Base-by-base conservation (phyloP, 2,797 vertebrate genomes). In the Trematomus bernacchii region DNA sequence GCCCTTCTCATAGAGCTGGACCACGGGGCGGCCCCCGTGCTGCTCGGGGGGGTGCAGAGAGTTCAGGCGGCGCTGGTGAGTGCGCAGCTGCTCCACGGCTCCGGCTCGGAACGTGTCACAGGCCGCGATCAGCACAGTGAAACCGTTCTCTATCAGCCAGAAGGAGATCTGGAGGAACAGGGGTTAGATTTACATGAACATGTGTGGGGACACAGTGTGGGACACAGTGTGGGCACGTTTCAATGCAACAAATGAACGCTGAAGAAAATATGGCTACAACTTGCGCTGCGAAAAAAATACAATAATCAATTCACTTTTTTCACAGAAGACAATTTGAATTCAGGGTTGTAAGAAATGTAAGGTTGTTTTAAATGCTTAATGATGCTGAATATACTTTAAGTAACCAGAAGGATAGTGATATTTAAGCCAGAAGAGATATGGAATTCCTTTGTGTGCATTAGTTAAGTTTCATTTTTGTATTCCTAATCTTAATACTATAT, bases 1-100 rank as follows among this genome's bases (percentile, higher is more conserved):
- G 19, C 98, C 98, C 85, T 98, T 99, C 94, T 99, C 98, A 23
- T 98, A 99, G 73, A 99, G 94, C 93, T 99, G 97, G 84, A 99
- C 97, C 71, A 97, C 95, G 0, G 93, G 93, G 4, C 85, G 94
- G 4, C 97, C 97, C 0, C 93, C 92, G 0, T 98, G 96, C 52
- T 92, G 87, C 93, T 98, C 97, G 0, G 97, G 96, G 0, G 98
- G 98, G 76, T 98, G 98, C 59, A 99, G 92, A 0, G 97, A 95
- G 14, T 95, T 98, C 79, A 99, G 94, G 61, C 97, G 97, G 1
- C 97, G 96, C 48, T 98, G 96, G 80, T 99, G 98, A 0, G 97
- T 99, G 30, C 98, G 97, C 58, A 99, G 96, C 93, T 99, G 98
- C 91, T 99, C 98, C 84, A 99, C 98, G 0, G 98, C 98, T 0